Percentiles rank a stretch among this genome's conserved stretches.
Evolutionary conservation across 2,888 invertebrate genomes (phyloP).

Genomic region (Sinhomidia bicolor): DNA sequence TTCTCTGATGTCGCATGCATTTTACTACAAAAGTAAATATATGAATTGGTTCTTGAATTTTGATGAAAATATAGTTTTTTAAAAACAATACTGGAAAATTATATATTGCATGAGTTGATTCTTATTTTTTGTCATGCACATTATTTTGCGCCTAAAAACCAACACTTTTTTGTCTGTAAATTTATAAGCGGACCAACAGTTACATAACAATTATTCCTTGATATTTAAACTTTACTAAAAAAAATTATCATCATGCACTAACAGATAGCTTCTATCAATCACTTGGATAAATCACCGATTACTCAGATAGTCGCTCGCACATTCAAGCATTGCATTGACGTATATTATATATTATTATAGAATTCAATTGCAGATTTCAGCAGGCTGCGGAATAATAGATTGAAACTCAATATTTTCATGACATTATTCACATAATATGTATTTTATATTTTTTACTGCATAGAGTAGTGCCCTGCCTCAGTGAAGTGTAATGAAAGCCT

Average conservation of each 20-base stretch:
- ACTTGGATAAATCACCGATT: slow-evolving; percentile 27
- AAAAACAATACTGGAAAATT: background rate
- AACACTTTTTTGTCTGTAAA: slow-evolving; percentile 48
- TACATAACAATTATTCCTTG: slow-evolving; percentile 36
- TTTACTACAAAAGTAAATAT: too few species aligned
- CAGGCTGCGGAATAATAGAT: slow-evolving; percentile 15
- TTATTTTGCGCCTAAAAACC: slow-evolving; percentile 23
- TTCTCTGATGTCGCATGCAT: background rate
- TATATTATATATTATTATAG: slow-evolving; percentile 28
- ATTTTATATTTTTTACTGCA: background rate
- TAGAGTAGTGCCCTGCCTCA: background rate
- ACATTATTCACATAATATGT: background rate
- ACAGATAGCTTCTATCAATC: slow-evolving; percentile 43
- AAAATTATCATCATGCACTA: slow-evolving; percentile 50
- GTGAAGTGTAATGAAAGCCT: background rate
- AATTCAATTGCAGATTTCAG: slow-evolving; percentile 32
- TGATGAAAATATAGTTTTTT: background rate
- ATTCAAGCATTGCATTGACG: slow-evolving; percentile 50
- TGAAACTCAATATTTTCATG: slow-evolving; percentile 19
- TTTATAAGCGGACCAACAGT: slow-evolving; percentile 48
- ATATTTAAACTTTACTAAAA: slow-evolving; percentile 42
- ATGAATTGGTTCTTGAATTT: background rate
- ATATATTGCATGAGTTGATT: background rate
- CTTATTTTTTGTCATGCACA: slow-evolving; percentile 44
- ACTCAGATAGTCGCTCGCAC: slow-evolving; percentile 61